Base-by-base conservation (phyloP, 2,113 vertebrate species). In the Lycaon pictus region DNA sequence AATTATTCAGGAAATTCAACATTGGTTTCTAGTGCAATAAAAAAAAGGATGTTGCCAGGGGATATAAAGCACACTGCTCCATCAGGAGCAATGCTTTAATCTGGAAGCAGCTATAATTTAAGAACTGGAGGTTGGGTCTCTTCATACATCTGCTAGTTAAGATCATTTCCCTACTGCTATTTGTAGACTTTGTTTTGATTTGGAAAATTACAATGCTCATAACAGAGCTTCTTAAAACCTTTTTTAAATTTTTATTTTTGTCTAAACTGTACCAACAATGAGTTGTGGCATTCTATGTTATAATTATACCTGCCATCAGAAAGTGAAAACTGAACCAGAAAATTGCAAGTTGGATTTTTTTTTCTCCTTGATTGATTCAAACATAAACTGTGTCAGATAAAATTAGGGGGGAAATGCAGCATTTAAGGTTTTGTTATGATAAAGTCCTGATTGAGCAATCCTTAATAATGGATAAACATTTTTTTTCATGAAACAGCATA, bases 1-100 rank as follows among this genome's bases (percentile, higher is more conserved):
- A 98, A 96, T 97, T 98, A 98, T 97, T 97, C 80, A 97, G 65
- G 94, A 97, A 97, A 96, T 97, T 96, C 97, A 93, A 79, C 84
- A 95, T n/a, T 95, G 71, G 93, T 96, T 96, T 97, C 88, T 85
- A 97, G 55, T 92, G 92, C 88, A 97, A 96, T 97, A 89, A 76
- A 96, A 37, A 71, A 43, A 98, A 97, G 35, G 48, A 98, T 97
- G 72, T 81, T 98, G 60, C 69, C 84, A 96, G 87, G 97, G 76
- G 56, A 16, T 90, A 83, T 96, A 94, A 95, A 98, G 94, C 53
- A 86, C 37, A 76, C 55, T 91, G 29, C 29, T 82, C 0, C 4
- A 90, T 95, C 58, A 84, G 67, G n/a, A 95, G 7, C 58, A 3
- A 84, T 97, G 67, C 43, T 98, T 98, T 97, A 95, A 86, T 97